phyloP scores from a whole-genome alignment of 2,113 vertebrate species.

The Silurus glanis region DNA sequence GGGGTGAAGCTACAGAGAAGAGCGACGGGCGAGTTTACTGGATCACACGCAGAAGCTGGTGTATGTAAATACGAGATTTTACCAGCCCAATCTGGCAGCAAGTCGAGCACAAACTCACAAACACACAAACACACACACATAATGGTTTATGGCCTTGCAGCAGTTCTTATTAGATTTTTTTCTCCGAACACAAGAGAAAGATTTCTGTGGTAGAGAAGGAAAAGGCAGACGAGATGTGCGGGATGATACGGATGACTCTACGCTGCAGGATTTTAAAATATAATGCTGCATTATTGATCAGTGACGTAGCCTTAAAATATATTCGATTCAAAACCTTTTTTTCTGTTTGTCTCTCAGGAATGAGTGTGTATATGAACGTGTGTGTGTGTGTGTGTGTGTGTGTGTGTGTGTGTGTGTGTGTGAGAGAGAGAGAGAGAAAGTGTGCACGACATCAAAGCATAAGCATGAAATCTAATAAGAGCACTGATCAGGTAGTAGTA shows the following conservation, averaged over 20 bases:
- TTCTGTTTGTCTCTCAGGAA: neutral
- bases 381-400: too few relatives aligned
- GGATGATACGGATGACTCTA: neutral
- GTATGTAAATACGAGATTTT: conserved; percentile 28
- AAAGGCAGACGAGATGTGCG: neutral
- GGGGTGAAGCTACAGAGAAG: neutral
- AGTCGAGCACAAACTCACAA: conserved; percentile 2
- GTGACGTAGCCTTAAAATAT: neutral
- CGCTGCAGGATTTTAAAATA: neutral
- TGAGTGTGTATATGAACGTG: neutral
- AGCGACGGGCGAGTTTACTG: conserved; percentile 8
- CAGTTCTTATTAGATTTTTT: neutral
- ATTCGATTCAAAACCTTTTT: neutral
- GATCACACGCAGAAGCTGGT: conserved; percentile 23
- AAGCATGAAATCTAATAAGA: neutral
- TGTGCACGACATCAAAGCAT: neutral
- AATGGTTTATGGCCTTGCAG: neutral
- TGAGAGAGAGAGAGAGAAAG: too few relatives aligned
- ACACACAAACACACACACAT: conserved; percentile 1
- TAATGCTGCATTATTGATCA: neutral
- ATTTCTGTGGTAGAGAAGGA: neutral
- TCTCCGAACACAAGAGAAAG: neutral
- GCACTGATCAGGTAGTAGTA: too few relatives aligned
- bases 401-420: too few relatives aligned
- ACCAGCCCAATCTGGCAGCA: conserved; percentile 22